Evolutionary conservation across 92 coral and sea anemone species (phyloP), one percentile per base, ranked within the genome.

Genomic region (Porites evermanni): DNA sequence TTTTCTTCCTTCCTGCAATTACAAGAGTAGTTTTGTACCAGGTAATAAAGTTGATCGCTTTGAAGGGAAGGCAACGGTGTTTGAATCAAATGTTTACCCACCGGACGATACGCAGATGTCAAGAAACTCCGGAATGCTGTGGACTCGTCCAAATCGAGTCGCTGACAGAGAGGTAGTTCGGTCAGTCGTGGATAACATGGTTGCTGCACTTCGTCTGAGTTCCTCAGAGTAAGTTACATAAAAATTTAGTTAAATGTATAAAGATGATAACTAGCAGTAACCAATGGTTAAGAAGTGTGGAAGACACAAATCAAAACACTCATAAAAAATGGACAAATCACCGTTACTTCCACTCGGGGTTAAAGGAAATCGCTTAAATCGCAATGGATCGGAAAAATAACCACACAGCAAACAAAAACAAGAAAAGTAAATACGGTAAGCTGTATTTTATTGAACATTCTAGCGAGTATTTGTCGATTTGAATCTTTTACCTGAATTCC

Each of bases 41-140:
- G 7, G 7, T n/a, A 5, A n/a, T 1, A 52, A 4, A 52, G 61
- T 51, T 38, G 3, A 73, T 17, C 24, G 14, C 21, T 50, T 51
- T 54, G 61, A 73, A 73, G 79, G 64, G 3, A 7, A 4, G 7
- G 24, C 26, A 23, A 8, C 13, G 23, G 79, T 75, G 12, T 23
- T 44, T 75, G 79, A 7, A 56, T 75, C 79, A 11, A 20, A 12
- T n/a, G 79, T 75, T 21, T 75, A 12, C 47, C 79, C 79, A 5
- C 65, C 58, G 13, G 79, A 75, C 64, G 50, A 75, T 24, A 75
- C 79, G 16, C 29, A n/a, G 2, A 75, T 75, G 79, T 56, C 61
- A 8, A 65, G 64, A 6, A 47, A 23, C 64, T 1, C 2, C 44
- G 47, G 19, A 13, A 12, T 1, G 65, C 7, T 4, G 7, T 8